phyloP scores from a whole-genome alignment of 2,888 invertebrate genomes.

The Tetragnatha montana region DNA sequence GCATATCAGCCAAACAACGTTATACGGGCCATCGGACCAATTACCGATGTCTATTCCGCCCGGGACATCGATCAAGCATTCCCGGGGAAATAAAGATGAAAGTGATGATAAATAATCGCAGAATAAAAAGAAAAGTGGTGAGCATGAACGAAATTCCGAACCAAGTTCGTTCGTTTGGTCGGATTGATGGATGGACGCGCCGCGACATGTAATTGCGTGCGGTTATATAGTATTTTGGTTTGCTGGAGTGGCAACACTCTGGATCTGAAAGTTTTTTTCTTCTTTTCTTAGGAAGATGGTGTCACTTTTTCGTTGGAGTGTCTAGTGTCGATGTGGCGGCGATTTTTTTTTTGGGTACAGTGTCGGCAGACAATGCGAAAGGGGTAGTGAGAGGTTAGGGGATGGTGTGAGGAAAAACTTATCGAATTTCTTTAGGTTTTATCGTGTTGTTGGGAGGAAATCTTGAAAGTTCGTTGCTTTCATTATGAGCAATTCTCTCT shows the following conservation, averaged over 20 bases:
- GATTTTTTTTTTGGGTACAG: background rate
- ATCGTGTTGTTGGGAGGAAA: background rate
- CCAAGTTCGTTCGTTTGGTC: too few species aligned
- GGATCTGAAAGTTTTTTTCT: too few species aligned
- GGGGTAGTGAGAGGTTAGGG: background rate
- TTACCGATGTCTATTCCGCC: conserved; percentile 49
- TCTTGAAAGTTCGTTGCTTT: too few species aligned
- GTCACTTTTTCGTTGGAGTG: background rate
- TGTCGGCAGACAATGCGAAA: background rate
- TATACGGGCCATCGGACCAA: conserved; percentile 26
- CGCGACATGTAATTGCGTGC: too few species aligned
- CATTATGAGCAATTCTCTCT: background rate
- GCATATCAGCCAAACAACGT: conserved; percentile 5
- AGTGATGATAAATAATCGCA: background rate
- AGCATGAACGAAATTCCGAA: too few species aligned
- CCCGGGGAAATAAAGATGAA: background rate
- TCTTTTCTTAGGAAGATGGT: too few species aligned
- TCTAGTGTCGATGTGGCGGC: background rate
- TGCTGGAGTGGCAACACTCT: too few species aligned
- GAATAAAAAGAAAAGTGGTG: too few species aligned
- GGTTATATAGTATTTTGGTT: too few species aligned
- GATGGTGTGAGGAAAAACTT: background rate
- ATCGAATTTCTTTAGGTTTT: background rate
- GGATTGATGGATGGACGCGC: too few species aligned
- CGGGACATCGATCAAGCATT: background rate